Percentiles rank a stretch among this genome's conserved stretches.
These are phyloP conservation scores for Erethizon dorsatum DNA, from an alignment of 2,797 vertebrate genomes.

Conservation along the genomic window DNA sequence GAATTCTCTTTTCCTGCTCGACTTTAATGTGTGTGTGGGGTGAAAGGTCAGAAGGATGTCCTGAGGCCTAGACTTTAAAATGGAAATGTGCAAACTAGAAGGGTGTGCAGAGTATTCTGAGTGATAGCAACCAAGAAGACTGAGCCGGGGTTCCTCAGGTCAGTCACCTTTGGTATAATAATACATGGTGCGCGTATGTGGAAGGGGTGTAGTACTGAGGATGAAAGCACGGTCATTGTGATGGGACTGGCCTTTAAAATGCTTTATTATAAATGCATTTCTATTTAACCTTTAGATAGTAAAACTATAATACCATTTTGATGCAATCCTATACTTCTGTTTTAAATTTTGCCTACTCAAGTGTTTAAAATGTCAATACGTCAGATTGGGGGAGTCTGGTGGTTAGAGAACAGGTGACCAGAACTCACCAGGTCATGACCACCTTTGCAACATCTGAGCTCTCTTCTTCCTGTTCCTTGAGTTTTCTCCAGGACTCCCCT, in stretches of 20 bases:
- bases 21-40: neutral
- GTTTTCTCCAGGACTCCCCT: neutral
- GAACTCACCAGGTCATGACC: neutral
- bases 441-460: neutral
- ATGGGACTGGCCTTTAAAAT: neutral
- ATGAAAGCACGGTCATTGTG: neutral
- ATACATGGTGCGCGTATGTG: neutral
- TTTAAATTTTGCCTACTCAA: neutral
- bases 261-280: neutral
- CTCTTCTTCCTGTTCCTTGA: neutral
- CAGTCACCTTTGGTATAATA: accelerated
- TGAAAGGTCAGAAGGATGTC: neutral
- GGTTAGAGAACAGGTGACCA: neutral
- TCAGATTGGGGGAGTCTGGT: neutral
- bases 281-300: constrained; percentile 6
- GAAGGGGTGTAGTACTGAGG: neutral
- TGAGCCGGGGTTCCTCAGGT: neutral
- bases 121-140: neutral
- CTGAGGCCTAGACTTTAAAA: neutral
- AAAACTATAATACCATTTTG: neutral
- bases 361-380: neutral
- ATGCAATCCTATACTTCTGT: neutral
- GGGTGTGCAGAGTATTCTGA: neutral
- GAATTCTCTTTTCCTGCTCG: neutral
- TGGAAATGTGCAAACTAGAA: neutral